Base-by-base conservation (phyloP, 2,113 vertebrate species). In the Takifugu flavidus region DNA sequence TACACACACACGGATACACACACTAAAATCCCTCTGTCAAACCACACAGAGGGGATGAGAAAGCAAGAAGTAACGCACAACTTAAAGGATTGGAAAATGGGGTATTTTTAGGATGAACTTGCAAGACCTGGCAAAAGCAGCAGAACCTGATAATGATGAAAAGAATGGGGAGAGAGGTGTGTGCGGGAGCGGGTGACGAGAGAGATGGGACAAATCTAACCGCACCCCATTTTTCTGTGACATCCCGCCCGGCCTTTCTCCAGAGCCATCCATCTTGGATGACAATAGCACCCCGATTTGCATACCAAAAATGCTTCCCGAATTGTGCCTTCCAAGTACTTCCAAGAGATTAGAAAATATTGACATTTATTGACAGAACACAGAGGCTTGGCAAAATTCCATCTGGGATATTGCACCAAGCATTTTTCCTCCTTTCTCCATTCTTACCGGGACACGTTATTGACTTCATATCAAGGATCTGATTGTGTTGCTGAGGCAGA, bases 261-360 rank as follows among this genome's bases (percentile, higher is more conserved):
- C 68, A 49, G 44, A 61, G 79, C 74, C 80, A 83, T 88, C 82
- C 65, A 66, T 86, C 70, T 78, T 67, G 67, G 60, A 70, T 87
- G 79, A 84, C 83, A 85, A 83, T 72, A 67, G 65, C 61, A 4
- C 27, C 26, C 72, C 58, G 25, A 88, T 87, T 85, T 87, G 74
- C 79, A 83, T 86, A 70, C 53, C 72, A 74, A 87, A 88, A 85
- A 83, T 27, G 66, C 66, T 78, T 82, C 80, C 70, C 69, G n/a
- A 84, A 85, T 79, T 25, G 51, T 44, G 13, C 46, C 71, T 72
- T 79, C 73, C 62, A 74, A 80, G 78, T 81, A 66, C 14, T 78
- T 69, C 67, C 20, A 13, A 76, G 57, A 87, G 74, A 88, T 84
- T 79, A 84, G 72, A 82, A 82, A 84, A 86, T 74, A 81, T 79